Percentiles rank a stretch among this genome's conserved stretches.
Conservation (phyloP, 2,797 vertebrate genomes). For the Fratercula arctica region DNA sequence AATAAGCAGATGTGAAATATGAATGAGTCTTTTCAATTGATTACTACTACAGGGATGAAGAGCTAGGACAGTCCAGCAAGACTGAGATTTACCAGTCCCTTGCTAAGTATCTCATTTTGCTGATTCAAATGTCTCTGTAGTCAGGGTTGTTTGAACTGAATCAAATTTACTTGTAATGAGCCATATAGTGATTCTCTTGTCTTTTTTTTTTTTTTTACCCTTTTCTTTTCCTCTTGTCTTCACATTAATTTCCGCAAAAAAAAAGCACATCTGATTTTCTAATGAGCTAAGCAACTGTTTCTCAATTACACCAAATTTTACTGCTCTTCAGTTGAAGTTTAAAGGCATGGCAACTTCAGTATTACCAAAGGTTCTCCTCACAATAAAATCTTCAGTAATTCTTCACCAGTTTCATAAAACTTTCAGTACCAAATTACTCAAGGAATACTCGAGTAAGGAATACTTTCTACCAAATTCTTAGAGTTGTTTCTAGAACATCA, state of each 20-base stretch:
- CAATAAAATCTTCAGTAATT: neutral
- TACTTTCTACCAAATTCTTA: neutral
- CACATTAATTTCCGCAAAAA: conserved; percentile 49
- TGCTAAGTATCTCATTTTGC: conserved; percentile 52
- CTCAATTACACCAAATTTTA: conserved; percentile 51
- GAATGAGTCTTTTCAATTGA: conserved; percentile 2
- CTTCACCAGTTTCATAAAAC: neutral
- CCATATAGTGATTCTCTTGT: conserved; percentile 29
- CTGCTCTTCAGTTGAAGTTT: conserved; percentile 27
- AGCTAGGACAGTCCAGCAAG: conserved; percentile 21
- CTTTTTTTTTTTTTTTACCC: neutral
- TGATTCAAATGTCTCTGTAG: conserved; percentile 49
- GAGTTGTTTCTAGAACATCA: neutral
- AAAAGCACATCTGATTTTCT: conserved; percentile 49
- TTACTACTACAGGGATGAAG: neutral
- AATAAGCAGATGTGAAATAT: conserved; percentile 17
- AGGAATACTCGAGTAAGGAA: neutral
- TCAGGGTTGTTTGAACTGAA: conserved; percentile 48
- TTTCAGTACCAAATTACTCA: neutral
- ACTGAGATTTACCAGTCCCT: neutral
- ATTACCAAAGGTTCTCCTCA: neutral
- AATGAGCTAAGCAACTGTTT: conserved; percentile 44
- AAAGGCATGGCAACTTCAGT: neutral
- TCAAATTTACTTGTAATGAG: conserved; percentile 63
- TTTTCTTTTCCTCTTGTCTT: conserved; percentile 5